Conservation (phyloP, 2,113 vertebrate species). For the Tragulus kanchil region DNA sequence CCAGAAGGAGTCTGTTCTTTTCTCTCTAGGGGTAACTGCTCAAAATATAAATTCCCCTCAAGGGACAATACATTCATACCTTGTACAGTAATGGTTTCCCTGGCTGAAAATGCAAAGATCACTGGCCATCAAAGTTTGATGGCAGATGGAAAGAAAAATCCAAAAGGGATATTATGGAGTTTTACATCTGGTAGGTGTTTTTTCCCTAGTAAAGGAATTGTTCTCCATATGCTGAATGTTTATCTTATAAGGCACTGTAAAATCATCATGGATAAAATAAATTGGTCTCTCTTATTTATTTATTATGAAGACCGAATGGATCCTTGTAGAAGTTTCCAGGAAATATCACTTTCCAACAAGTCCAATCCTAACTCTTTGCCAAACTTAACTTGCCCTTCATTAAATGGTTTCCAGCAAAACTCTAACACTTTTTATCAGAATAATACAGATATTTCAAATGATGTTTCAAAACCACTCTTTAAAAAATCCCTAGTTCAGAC, state of each 20-base stretch:
- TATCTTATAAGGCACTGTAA: not conserved
- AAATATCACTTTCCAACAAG: not conserved
- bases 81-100: not conserved
- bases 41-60: not conserved
- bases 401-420: conserved; percentile 31
- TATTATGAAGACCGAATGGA: not conserved
- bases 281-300: not conserved
- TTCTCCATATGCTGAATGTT: not conserved
- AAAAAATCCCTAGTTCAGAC: conserved; percentile 54
- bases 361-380: not conserved
- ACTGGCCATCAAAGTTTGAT: not conserved
- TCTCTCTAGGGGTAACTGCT: not conserved
- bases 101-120: not conserved
- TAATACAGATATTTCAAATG: conserved; percentile 51
- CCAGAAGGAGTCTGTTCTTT: not conserved
- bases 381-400: not conserved
- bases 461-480: conserved; percentile 34
- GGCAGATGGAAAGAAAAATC: conserved; percentile 35
- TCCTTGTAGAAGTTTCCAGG: not conserved
- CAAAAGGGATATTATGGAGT: not conserved
- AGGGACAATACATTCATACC: not conserved
- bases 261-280: conserved; percentile 4
- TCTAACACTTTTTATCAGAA: conserved; percentile 50
- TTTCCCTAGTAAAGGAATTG: not conserved
- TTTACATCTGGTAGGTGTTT: not conserved